A percentile compares a stretch with the other conserved stretches of the same genome.
Evolutionary conservation across 37 sponge, comb jelly and placozoan genomes (phyloP).

Genomic region (Ephydatia muelleri): DNA sequence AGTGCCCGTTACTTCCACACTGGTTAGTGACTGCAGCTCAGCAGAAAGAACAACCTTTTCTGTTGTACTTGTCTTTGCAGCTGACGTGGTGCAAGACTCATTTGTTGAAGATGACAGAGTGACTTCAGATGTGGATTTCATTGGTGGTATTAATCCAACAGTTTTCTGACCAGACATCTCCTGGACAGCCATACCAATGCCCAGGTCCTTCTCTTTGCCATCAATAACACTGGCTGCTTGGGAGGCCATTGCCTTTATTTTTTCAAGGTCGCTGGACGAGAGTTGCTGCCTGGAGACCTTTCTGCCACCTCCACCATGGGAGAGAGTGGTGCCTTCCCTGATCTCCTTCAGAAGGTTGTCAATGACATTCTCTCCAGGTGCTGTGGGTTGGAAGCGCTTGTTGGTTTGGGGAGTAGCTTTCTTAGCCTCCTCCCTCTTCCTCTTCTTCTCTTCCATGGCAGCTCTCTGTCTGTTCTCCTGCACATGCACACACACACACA

Average conservation of each 20-base stretch:
- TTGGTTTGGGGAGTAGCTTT: conserved; percentile 40
- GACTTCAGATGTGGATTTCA: not conserved
- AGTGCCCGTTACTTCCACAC: no score
- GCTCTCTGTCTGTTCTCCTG: conserved; percentile 72
- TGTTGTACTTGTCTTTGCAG: no score
- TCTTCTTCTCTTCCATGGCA: conserved; percentile 62
- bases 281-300: not conserved
- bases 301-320: not conserved
- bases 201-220: not conserved
- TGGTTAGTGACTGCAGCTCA: no score
- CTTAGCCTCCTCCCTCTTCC: conserved; percentile 60
- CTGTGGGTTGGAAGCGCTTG: not conserved
- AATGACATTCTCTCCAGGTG: conserved; percentile 28
- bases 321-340: conserved; percentile 55
- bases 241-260: conserved; percentile 33
- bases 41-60: no score
- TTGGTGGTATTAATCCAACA: not conserved
- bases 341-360: conserved; percentile 80
- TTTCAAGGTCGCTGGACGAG: conserved; percentile 25
- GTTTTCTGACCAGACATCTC: not conserved
- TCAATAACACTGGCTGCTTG: not conserved
- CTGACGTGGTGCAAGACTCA: no score
- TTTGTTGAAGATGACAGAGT: not conserved
- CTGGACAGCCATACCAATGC: not conserved
- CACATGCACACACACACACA: not conserved